Conservation (phyloP, 1,140 invertebrate species). For the Drosophila kanapiae region DNA sequence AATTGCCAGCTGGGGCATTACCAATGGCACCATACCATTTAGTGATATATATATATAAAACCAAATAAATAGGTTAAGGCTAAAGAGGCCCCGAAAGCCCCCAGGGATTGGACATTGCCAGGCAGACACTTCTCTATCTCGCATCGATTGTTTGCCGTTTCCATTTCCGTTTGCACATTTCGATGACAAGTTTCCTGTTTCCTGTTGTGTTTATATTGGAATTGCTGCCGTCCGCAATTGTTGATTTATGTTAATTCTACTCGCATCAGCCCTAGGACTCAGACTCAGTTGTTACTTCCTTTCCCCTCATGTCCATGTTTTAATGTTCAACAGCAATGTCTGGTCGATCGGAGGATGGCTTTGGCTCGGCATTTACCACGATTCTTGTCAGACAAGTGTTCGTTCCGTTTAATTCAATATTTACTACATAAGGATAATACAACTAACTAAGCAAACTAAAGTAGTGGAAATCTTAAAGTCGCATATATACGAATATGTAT, state of each 20-base stretch:
- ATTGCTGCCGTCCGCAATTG: conserved; percentile 79
- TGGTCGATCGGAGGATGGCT: conserved; percentile 10
- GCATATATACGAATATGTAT: conserved; percentile 43
- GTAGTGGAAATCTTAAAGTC: conserved; percentile 43
- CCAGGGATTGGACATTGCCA: conserved; percentile 43
- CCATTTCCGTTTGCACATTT: background rate
- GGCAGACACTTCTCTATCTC: conserved; percentile 21
- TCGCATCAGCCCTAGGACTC: background rate
- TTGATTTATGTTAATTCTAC: conserved; percentile 21
- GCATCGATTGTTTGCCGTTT: conserved; percentile 7
- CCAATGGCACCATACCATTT: conserved; percentile 6
- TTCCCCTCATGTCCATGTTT: conserved; percentile 16
- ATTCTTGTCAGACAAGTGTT: conserved; percentile 35
- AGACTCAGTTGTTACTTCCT: conserved; percentile 7
- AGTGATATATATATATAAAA: conserved; percentile 34
- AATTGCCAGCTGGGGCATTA: conserved; percentile 13
- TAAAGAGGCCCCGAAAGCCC: background rate
- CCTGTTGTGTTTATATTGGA: conserved; percentile 24
- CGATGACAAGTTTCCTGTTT: conserved; percentile 20
- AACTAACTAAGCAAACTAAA: conserved; percentile 49
- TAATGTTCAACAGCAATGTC: conserved; percentile 31
- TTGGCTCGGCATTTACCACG: conserved; percentile 29
- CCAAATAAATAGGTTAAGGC: background rate
- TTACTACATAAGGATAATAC: conserved; percentile 22
- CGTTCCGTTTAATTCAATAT: conserved; percentile 18